Evolutionary conservation across 2,888 invertebrate genomes (phyloP), one percentile per base, ranked within the genome.

Genomic region (Sphinx pinastri): DNA sequence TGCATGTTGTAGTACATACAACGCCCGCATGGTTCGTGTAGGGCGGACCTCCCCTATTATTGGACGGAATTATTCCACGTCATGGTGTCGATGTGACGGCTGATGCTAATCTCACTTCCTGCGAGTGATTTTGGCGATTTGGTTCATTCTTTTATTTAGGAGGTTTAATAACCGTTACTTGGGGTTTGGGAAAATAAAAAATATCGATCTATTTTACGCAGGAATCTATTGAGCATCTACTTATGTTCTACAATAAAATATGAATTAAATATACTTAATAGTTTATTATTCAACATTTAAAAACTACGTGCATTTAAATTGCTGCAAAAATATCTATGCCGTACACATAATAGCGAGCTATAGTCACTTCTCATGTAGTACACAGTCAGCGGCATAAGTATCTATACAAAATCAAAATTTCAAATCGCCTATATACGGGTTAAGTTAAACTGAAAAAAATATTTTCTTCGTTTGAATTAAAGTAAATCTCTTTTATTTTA

Each of bases 1-100:
- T 84, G 88, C 90, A 87, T 90, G 85, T 88, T 90, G 77, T 90
- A 90, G 87, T 88, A 87, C 81, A 81, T 80, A 84, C 77, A 83
- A 88, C 86, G 79, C 92, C 91, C 91, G 91, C 88, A 91, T 90
- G 78, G 80, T 72, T 71, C 71, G 70, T 76, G 68, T 78, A 82
- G 81, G 87, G 86, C 82, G 81, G 79, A 77, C 80, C 79, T 83
- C 86, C 88, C 88, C 88, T 88, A 86, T 88, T 89, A 88, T 89
- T 89, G 87, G 85, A 87, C 79, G 78, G 81, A 85, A 90, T 90
- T 89, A 89, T 88, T 85, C 79, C 85, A 87, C 86, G 82, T 85
- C 86, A 85, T 84, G 83, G 81, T 78, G 79, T 76, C 77, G 78
- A 83, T 81, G 81, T 85, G 84, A 86, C 85, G 84, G 82, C 78